Base-by-base conservation (phyloP, 1,140 invertebrate species). In the Pseudomyrmex dendroicus region DNA sequence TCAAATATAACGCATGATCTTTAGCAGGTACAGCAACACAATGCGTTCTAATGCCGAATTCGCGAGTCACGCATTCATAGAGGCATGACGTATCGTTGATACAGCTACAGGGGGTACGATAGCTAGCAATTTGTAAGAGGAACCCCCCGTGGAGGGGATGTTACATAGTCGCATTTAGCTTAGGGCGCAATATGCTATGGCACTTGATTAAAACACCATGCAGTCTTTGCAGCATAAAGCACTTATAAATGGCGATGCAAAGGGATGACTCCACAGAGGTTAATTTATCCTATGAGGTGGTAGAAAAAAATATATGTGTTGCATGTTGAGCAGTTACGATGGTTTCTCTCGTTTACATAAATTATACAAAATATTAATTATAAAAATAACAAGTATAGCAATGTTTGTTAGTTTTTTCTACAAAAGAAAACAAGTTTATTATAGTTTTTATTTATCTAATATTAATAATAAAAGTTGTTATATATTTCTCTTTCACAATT, bases 191-290 rank as follows among this genome's bases (percentile, higher is more conserved):
- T 92, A 92, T 92, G 91, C 86, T 91, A 54, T 82, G 86, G 84
- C 88, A 90, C 90, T 92, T 92, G 91, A 92, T 92, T 92, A 92
- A 91, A 92, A 92, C 88, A 88, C 88, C 74, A 87, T 85, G 84
- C 85, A 86, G 85, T 62, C 83, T 88, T 73, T 83, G 64, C 64
- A 84, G 72, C 57, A 86, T 90, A 88, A 88, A 91, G 89, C 72
- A 85, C 78, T 89, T 62, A 72, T 83, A 84, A 89, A 84, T 84
- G 70, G 67, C 13, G 67, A 63, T 76, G 84, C 83, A 72, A 77
- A 73, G 73, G 73, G 78, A 88, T 78, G 84, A 66, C 64, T 86
- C 80, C 64, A 12, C 56, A 35, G 72, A 85, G 73, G 57, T 72
- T 89, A 89, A 89, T 85, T 88, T 74, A 56, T 54, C 61, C 63